A percentile compares a stretch with the other conserved stretches of the same genome.
These are phyloP conservation scores for Aphodius granarius DNA, from an alignment of 2,888 invertebrate species.

Conservation along the genomic window DNA sequence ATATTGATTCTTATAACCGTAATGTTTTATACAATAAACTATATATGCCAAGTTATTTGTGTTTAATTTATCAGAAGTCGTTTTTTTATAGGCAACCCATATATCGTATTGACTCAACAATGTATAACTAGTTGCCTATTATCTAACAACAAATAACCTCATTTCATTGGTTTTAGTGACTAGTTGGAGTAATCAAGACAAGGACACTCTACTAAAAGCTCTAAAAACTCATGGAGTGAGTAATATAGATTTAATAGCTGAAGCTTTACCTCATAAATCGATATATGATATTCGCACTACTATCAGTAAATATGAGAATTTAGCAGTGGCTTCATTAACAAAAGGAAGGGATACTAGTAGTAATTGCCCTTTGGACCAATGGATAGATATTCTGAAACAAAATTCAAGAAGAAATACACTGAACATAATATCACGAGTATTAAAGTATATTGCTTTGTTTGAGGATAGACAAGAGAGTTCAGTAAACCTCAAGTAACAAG, in stretches of 20 bases:
- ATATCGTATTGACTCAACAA: background rate
- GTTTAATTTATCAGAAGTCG: background rate
- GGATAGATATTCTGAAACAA: conserved; percentile 42
- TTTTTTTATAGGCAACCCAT: background rate
- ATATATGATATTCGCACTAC: conserved; percentile 40
- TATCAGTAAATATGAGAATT: conserved; percentile 41
- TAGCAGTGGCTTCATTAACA: conserved; percentile 31
- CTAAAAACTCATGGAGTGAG: conserved; percentile 42
- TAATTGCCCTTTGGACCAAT: conserved; percentile 42
- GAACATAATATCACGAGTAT: conserved; percentile 39
- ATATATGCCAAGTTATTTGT: background rate
- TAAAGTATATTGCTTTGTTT: conserved; percentile 49
- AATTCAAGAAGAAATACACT: conserved; percentile 35
- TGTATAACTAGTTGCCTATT: conserved; percentile 13
- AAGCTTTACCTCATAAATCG: conserved; percentile 41
- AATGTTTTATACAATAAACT: conserved; percentile 8
- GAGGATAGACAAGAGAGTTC: conserved; percentile 37
- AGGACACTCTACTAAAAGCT: conserved; percentile 39
- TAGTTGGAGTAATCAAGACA: conserved; percentile 42
- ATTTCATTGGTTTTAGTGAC: conserved; percentile 33
- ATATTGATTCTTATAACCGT: conserved; percentile 2
- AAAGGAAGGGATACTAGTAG: conserved; percentile 12
- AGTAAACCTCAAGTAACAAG: conserved; percentile 40
- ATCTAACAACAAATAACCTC: background rate
- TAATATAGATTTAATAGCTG: conserved; percentile 40